phyloP scores from a whole-genome alignment of 2,797 vertebrate genomes.

The Nyctalus aviator region DNA sequence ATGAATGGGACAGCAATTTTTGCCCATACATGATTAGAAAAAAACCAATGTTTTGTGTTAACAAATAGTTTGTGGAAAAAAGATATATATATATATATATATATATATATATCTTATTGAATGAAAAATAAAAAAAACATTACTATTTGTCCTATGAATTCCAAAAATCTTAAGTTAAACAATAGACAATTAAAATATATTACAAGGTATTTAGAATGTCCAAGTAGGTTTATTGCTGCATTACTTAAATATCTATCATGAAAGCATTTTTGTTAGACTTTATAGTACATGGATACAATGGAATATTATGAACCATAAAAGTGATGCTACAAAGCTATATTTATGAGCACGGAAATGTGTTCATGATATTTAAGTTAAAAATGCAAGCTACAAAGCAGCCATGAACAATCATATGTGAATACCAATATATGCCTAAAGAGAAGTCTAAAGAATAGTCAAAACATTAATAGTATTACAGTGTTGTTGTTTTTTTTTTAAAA shows the following conservation, averaged over 20 bases:
- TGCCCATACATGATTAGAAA: neutral
- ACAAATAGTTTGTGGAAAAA: neutral
- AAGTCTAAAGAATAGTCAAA: neutral
- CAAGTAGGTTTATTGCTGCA: slow-evolving; percentile 40
- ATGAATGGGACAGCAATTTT: neutral
- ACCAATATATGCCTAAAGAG: neutral
- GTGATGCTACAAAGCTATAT: neutral
- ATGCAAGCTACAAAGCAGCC: neutral
- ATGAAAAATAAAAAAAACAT: slow-evolving; percentile 46
- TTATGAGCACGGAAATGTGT: neutral
- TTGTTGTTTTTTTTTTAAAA: too few relatives aligned
- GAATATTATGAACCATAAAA: slow-evolving; percentile 19
- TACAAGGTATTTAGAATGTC: neutral
- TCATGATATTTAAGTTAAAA: slow-evolving; percentile 33
- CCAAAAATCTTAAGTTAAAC: neutral
- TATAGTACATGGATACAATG: neutral
- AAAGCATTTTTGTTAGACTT: neutral
- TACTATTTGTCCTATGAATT: neutral
- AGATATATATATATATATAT: neutral
- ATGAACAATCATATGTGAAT: neutral
- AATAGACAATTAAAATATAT: slow-evolving; percentile 31
- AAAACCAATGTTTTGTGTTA: neutral
- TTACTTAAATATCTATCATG: slow-evolving; percentile 13
- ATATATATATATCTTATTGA: neutral
- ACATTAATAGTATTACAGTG: neutral